These are phyloP conservation scores for Argyresthia albistria DNA, from an alignment of 2,888 invertebrate genomes.

Conservation along the genomic window DNA sequence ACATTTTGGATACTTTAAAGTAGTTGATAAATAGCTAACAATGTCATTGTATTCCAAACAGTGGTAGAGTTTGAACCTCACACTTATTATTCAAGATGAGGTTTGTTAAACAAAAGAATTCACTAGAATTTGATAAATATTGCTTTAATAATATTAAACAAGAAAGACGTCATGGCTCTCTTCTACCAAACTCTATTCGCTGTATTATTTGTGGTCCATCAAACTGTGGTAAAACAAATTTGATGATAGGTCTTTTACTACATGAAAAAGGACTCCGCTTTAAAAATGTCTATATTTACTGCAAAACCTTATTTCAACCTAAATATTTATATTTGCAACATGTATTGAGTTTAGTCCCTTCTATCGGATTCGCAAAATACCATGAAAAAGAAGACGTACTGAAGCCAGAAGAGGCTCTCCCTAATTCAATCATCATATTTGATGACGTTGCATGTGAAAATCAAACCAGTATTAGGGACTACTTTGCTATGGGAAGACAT, in stretches of 20 bases:
- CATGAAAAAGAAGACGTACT: neutral
- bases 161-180: neutral
- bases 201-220: neutral
- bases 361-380: neutral
- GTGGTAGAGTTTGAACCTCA: no score
- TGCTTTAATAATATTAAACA: neutral
- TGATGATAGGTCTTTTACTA: neutral
- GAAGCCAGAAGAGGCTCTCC: neutral
- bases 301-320: neutral
- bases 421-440: slow-evolving; percentile 6
- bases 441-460: slow-evolving; percentile 9
- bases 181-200: neutral
- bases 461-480: slow-evolving; percentile 5
- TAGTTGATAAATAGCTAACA: no score
- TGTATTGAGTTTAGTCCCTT: neutral
- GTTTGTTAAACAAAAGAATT: neutral
- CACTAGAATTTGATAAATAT: neutral
- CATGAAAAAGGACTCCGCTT: neutral
- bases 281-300: neutral
- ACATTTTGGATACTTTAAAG: no score
- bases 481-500: slow-evolving; percentile 9
- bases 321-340: neutral
- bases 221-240: neutral
- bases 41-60: no score
- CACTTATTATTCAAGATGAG: neutral